These are phyloP conservation scores for Ophion ellenae DNA, from an alignment of 2,888 invertebrate species.

Conservation along the genomic window DNA sequence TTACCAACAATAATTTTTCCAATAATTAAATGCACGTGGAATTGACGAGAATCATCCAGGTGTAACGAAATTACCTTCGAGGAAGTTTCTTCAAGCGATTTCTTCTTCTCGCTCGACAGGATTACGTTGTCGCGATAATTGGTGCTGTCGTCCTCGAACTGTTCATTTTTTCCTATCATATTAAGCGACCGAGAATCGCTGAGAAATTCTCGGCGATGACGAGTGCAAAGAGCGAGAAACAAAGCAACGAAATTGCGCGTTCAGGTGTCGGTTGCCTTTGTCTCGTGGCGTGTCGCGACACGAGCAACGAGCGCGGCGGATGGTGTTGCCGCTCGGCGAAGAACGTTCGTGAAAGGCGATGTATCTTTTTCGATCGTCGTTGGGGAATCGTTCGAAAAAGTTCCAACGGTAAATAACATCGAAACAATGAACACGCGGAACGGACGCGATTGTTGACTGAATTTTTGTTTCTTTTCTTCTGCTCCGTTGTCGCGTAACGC, in stretches of 20 bases:
- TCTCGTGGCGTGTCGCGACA: too few relatives aligned
- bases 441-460: neutral
- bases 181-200: constrained; percentile 53
- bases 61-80: constrained; percentile 72
- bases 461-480: constrained; percentile 21
- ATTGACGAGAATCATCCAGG: neutral
- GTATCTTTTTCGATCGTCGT: neutral
- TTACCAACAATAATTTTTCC: neutral
- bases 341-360: constrained; percentile 4
- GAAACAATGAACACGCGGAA: constrained; percentile 3
- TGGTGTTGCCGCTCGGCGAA: neutral
- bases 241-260: too few relatives aligned
- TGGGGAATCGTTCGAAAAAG: constrained; percentile 3
- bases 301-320: neutral
- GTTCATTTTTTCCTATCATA: constrained; percentile 78
- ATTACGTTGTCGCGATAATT: constrained; percentile 71
- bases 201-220: neutral
- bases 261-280: too few relatives aligned
- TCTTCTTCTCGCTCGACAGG: constrained; percentile 77
- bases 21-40: neutral
- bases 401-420: constrained; percentile 12
- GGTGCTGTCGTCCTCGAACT: constrained; percentile 68
- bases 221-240: too few relatives aligned
- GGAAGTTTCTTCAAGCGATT: constrained; percentile 75
- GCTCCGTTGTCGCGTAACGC: neutral